Percentiles rank a stretch among this genome's conserved stretches.
Evolutionary conservation across 2,797 vertebrate species (phyloP).

Genomic region (Chloroceryle inda): DNA sequence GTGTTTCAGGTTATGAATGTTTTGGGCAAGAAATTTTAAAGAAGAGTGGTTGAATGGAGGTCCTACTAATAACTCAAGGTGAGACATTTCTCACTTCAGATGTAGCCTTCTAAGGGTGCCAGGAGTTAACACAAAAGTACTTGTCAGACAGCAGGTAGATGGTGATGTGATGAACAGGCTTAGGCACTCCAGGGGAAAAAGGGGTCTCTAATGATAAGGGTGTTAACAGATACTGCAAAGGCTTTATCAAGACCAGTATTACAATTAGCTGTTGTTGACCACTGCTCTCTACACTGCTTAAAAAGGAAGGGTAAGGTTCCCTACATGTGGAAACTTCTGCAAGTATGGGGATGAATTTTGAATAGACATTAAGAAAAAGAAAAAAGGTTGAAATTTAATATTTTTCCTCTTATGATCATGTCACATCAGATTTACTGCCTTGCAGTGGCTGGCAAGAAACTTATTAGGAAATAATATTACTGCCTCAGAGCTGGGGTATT

Average conservation of each 20-base stretch:
- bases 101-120: not conserved
- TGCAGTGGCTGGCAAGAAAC: not conserved
- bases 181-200: not conserved
- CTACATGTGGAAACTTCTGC: not conserved
- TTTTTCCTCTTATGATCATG: not conserved
- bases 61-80: not conserved
- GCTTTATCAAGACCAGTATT: not conserved
- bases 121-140: not conserved
- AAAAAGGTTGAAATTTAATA: not conserved
- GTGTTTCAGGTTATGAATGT: not conserved
- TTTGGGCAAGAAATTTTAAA: not conserved
- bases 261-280: not conserved
- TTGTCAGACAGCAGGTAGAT: not conserved
- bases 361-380: too few species aligned
- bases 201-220: not conserved
- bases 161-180: not conserved
- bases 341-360: not conserved
- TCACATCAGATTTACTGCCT: constrained; percentile 14
- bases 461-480: constrained; percentile 40
- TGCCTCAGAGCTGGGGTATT: constrained; percentile 17
- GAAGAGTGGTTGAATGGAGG: not conserved
- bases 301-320: not conserved
- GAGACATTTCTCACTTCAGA: not conserved
- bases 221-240: not conserved
- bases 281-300: not conserved